Conservation (phyloP, 2,797 vertebrate genomes). For the Arrhamphus sclerolepis region DNA sequence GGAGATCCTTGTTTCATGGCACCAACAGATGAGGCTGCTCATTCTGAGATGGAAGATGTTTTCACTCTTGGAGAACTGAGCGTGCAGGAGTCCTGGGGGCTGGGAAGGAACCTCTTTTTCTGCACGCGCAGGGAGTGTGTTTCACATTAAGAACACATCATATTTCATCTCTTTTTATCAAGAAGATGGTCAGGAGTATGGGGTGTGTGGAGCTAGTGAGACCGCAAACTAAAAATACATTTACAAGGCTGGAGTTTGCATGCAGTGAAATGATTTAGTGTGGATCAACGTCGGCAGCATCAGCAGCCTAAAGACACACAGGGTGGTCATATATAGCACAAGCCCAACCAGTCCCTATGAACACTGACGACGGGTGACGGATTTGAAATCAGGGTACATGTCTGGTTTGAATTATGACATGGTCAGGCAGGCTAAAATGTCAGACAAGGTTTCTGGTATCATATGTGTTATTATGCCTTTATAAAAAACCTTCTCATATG, state of each 20-base stretch:
- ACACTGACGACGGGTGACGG: conserved; percentile 32
- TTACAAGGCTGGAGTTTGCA: conserved; percentile 58
- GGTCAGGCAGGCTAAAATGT: no score
- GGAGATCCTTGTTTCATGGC: conserved; percentile 54
- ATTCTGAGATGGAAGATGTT: conserved; percentile 50
- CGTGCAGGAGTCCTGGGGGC: conserved; percentile 12
- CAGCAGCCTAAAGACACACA: conserved; percentile 39
- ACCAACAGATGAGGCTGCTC: conserved; percentile 48
- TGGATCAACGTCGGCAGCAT: conserved; percentile 50
- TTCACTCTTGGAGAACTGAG: conserved; percentile 54
- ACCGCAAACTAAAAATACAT: conserved; percentile 76
- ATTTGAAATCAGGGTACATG: conserved; percentile 4
- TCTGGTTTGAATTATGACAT: no score
- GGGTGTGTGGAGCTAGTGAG: conserved; percentile 41
- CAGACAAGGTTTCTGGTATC: no score
- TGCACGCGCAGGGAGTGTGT: conserved; percentile 48
- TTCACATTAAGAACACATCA: conserved; percentile 75
- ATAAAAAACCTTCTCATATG: no score
- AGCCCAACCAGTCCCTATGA: conserved; percentile 41
- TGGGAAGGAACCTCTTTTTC: conserved; percentile 30
- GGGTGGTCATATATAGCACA: conserved; percentile 47
- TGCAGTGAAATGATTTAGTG: conserved; percentile 72
- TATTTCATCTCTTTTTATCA: conserved; percentile 79
- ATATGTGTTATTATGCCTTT: no score
- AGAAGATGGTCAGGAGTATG: conserved; percentile 62